These are phyloP conservation scores for Halocynthia roretzi DNA, from an alignment of 23 tunicate genomes.

Conservation along the genomic window DNA sequence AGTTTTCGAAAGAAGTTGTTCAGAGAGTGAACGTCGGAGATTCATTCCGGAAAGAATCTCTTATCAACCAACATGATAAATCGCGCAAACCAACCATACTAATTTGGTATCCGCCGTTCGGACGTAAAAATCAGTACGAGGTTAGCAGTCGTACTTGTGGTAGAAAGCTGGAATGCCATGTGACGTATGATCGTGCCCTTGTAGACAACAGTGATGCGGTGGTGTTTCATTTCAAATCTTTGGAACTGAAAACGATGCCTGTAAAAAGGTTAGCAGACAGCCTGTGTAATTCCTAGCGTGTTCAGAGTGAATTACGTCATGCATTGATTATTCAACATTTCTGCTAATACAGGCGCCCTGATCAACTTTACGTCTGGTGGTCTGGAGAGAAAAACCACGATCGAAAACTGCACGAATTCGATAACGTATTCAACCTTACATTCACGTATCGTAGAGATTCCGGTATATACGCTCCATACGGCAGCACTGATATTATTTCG, in stretches of 20 bases:
- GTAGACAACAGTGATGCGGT: slow-evolving; percentile 50
- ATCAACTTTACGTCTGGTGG: slow-evolving; percentile 91
- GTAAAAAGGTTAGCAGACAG: not conserved
- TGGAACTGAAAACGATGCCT: slow-evolving; percentile 5
- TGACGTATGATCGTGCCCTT: slow-evolving; percentile 28
- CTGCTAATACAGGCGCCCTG: slow-evolving; percentile 29
- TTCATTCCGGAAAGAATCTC: no score
- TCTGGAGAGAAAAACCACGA: slow-evolving; percentile 57
- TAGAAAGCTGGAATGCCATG: slow-evolving; percentile 53
- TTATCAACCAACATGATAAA: not conserved
- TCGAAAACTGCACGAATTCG: not conserved
- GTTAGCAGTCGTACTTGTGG: slow-evolving; percentile 63
- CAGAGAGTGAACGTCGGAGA: no score
- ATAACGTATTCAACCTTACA: slow-evolving; percentile 57
- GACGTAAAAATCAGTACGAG: slow-evolving; percentile 18
- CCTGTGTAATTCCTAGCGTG: not conserved
- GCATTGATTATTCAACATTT: not conserved
- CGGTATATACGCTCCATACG: slow-evolving; percentile 88
- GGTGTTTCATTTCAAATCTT: slow-evolving; percentile 42
- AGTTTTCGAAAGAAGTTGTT: no score
- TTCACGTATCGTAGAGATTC: slow-evolving; percentile 80
- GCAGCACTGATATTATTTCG: slow-evolving; percentile 57
- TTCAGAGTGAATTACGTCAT: not conserved
- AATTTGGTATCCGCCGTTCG: slow-evolving; percentile 17
- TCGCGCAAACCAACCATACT: not conserved